Evolutionary conservation across 2,113 vertebrate genomes (phyloP).

Genomic region (Cynoglossus semilaevis): DNA sequence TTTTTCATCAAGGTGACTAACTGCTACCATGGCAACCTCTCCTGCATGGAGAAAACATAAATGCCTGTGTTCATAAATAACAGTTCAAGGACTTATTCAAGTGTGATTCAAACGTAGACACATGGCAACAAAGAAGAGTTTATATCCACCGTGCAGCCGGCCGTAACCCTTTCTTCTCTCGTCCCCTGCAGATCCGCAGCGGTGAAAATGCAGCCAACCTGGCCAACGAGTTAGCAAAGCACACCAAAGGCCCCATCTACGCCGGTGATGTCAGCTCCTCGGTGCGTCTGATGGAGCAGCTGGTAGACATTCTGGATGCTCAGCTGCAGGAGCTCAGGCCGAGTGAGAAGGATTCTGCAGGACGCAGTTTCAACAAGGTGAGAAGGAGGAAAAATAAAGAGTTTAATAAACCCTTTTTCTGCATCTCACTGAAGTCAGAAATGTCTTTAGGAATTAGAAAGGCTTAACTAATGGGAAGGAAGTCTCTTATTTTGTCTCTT

Average conservation of each 20-base stretch:
- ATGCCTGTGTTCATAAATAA: slow-evolving; percentile 4
- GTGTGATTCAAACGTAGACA: slow-evolving; percentile 29
- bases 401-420: not conserved
- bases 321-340: slow-evolving; percentile 94
- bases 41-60: slow-evolving; percentile 9
- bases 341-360: slow-evolving; percentile 88
- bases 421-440: not conserved
- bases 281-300: slow-evolving; percentile 94
- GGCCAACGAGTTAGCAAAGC: slow-evolving; percentile 95
- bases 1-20: not conserved
- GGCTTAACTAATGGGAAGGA: too few relatives aligned
- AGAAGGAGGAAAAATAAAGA: not conserved
- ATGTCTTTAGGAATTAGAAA: too few relatives aligned
- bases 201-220: slow-evolving; percentile 97
- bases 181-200: slow-evolving; percentile 85
- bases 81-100: slow-evolving; percentile 35
- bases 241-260: slow-evolving; percentile 93
- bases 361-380: slow-evolving; percentile 98
- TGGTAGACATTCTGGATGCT: slow-evolving; percentile 96
- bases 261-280: slow-evolving; percentile 95
- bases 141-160: slow-evolving; percentile 16
- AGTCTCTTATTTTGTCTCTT: not conserved
- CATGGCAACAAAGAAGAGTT: slow-evolving; percentile 4
- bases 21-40: slow-evolving; percentile 23
- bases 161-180: slow-evolving; percentile 6